Evolutionary conservation across 2,113 vertebrate species (phyloP).

Genomic region (Pseudopipra pipra): DNA sequence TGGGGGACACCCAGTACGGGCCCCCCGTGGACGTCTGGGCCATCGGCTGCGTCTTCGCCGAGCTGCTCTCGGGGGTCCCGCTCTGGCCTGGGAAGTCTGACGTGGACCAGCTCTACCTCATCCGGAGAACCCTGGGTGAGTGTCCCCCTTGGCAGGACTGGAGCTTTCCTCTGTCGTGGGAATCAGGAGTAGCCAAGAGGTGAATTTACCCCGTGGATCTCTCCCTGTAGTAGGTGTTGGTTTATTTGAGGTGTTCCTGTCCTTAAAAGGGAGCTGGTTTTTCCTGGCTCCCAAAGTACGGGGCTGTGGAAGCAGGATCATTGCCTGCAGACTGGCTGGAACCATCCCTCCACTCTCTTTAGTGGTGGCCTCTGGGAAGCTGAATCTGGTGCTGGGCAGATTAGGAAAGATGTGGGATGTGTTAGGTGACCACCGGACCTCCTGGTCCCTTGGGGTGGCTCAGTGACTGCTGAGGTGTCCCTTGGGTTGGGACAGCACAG

Average conservation of each 20-base stretch:
- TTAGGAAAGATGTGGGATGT: not conserved
- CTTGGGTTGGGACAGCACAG: not conserved
- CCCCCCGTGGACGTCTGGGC: slow-evolving; percentile 95
- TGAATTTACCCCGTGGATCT: not conserved
- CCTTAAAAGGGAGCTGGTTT: not conserved
- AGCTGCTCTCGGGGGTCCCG: slow-evolving; percentile 86
- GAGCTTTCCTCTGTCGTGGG: not conserved
- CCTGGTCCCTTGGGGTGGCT: not conserved
- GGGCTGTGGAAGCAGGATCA: not conserved
- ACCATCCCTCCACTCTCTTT: rapidly evolving
- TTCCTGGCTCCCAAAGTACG: rapidly evolving
- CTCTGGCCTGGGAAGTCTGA: slow-evolving; percentile 95
- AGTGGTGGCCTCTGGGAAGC: not conserved
- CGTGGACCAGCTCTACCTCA: slow-evolving; percentile 93
- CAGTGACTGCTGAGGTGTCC: not conserved
- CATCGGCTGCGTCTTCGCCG: slow-evolving; percentile 91
- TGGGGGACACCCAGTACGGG: slow-evolving; percentile 92
- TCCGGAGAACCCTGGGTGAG: slow-evolving; percentile 90
- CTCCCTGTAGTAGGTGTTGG: not conserved
- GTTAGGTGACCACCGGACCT: not conserved
- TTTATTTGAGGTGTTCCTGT: not conserved
- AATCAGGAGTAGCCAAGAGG: not conserved
- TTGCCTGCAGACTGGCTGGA: not conserved
- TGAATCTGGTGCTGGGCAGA: not conserved
- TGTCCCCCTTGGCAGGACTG: not conserved